Percentiles rank a stretch among this genome's conserved stretches.
Conservation (phyloP, 2,113 vertebrate genomes). For the Regulus satrapa region DNA sequence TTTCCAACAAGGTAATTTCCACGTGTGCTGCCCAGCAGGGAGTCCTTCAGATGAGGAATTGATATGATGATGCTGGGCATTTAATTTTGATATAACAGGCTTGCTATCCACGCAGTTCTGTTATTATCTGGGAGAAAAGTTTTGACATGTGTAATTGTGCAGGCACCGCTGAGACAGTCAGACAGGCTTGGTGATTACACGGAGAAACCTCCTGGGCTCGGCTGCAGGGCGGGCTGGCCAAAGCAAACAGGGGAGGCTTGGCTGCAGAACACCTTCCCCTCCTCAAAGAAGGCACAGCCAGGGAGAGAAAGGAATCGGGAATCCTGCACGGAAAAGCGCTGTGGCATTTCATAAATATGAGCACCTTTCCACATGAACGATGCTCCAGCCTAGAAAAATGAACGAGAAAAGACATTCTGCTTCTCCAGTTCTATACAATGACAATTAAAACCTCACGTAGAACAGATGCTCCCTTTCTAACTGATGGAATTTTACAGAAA, state of each 20-base stretch:
- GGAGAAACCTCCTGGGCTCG: constrained; percentile 40
- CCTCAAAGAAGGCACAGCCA: background rate
- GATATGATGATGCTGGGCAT: constrained; percentile 1
- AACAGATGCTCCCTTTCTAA: background rate
- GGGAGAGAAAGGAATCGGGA: constrained; percentile 6
- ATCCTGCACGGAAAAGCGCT: background rate
- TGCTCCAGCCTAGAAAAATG: background rate
- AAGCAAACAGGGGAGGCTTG: constrained; percentile 36
- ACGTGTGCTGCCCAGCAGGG: background rate
- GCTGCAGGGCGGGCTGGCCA: constrained; percentile 21
- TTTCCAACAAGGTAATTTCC: constrained; percentile 11
- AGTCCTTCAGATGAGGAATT: background rate
- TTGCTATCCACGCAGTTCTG: constrained; percentile 5
- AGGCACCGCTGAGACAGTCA: constrained; percentile 11
- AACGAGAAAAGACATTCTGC: background rate
- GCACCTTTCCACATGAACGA: background rate
- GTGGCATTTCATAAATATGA: background rate
- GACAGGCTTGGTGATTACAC: constrained; percentile 27
- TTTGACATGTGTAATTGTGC: constrained; percentile 59
- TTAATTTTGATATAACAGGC: constrained; percentile 14
- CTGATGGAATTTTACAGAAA: background rate
- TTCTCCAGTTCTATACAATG: background rate
- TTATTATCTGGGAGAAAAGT: constrained; percentile 41
- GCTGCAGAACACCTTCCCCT: background rate
- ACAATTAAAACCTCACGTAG: background rate